Conservation (phyloP, 1,140 invertebrate genomes). For the Heterodera schachtii region DNA sequence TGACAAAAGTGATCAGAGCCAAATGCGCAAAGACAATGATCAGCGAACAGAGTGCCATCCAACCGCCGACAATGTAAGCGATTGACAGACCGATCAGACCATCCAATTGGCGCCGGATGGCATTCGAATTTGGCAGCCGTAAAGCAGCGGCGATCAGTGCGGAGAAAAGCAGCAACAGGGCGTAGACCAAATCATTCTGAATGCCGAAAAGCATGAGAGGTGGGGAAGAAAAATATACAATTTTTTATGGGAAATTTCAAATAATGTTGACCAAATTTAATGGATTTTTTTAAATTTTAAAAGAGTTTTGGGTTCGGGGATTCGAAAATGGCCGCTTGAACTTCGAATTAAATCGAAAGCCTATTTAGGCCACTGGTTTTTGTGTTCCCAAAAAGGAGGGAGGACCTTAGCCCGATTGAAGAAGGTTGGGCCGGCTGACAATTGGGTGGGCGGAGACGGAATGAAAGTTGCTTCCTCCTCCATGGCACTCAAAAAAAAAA, state of each 20-base stretch:
- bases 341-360: too few relatives aligned
- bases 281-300: too few relatives aligned
- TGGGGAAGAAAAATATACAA: not conserved
- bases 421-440: not conserved
- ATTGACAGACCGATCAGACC: conserved; percentile 43
- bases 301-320: too few relatives aligned
- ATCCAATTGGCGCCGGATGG: conserved; percentile 32
- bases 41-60: conserved; percentile 37
- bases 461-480: too few relatives aligned
- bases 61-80: conserved; percentile 27
- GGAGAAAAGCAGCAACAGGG: conserved; percentile 30
- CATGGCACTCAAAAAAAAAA: too few relatives aligned
- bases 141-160: conserved; percentile 22
- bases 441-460: not conserved
- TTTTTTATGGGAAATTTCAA: not conserved
- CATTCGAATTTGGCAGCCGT: conserved; percentile 2
- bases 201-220: not conserved
- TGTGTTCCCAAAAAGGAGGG: too few relatives aligned
- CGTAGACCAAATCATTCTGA: conserved; percentile 42
- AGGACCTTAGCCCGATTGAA: conserved; percentile 2
- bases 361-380: too few relatives aligned
- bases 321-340: too few relatives aligned
- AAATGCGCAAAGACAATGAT: conserved; percentile 48
- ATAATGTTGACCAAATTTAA: not conserved
- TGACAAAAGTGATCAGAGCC: conserved; percentile 24